Evolutionary conservation across 2,113 vertebrate species (phyloP).

Genomic region (Potamarius usumacintae): DNA sequence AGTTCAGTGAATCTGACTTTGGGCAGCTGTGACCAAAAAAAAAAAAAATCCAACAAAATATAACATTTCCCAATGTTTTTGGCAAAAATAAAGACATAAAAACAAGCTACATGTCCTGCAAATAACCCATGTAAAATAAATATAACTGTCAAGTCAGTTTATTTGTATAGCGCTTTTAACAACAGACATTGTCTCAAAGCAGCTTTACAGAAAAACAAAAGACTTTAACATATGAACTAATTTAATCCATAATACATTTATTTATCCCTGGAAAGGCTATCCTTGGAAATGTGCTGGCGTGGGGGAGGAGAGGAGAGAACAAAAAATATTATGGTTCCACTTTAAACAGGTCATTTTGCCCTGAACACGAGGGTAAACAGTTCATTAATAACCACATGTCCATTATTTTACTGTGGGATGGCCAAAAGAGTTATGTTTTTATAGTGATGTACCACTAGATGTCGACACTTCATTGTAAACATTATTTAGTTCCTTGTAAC

Average conservation of each 20-base stretch:
- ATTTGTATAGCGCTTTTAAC: too few relatives aligned
- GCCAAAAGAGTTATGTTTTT: background rate
- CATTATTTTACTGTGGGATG: background rate
- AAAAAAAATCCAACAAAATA: background rate
- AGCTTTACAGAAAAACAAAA: too few relatives aligned
- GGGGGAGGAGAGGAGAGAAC: background rate
- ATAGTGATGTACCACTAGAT: slow-evolving; percentile 2
- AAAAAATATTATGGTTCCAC: background rate
- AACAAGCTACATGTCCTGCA: background rate
- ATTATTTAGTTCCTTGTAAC: background rate
- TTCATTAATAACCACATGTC: background rate
- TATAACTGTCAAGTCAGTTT: background rate
- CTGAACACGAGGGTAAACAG: background rate
- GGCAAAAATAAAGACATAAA: background rate
- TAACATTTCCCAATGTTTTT: background rate
- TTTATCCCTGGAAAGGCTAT: too few relatives aligned
- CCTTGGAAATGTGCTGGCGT: background rate
- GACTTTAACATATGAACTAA: too few relatives aligned
- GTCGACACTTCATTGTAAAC: slow-evolving; percentile 5
- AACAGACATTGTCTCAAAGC: too few relatives aligned
- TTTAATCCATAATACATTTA: too few relatives aligned
- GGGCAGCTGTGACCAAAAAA: background rate
- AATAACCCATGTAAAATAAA: background rate
- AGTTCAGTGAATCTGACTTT: background rate
- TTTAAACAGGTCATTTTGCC: background rate